A percentile compares a stretch with the other conserved stretches of the same genome.
Conservation (phyloP, 2,797 vertebrate species). For the Chaenodraco wilsoni region DNA sequence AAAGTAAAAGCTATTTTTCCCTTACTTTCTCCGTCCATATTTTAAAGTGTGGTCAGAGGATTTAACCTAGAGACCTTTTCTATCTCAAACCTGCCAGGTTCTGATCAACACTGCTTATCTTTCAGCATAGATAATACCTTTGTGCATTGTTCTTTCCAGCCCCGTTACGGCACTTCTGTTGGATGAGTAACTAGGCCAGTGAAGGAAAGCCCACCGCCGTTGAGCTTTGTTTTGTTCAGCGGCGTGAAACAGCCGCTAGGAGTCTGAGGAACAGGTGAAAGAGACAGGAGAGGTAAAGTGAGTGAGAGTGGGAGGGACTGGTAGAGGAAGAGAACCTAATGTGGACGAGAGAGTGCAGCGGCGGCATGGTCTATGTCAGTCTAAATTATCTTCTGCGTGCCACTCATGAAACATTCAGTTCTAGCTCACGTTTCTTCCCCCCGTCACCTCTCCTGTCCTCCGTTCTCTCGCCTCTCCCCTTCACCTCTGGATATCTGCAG, state of each 20-base stretch:
- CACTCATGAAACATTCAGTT: slow-evolving; percentile 82
- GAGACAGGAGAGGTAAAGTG: slow-evolving; percentile 65
- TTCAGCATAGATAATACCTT: slow-evolving; percentile 62
- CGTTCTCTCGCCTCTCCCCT: slow-evolving; percentile 54
- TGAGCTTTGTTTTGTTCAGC: slow-evolving; percentile 68
- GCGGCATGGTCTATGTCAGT: slow-evolving; percentile 72
- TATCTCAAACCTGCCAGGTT: slow-evolving; percentile 34
- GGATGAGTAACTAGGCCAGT: slow-evolving; percentile 71
- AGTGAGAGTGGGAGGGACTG: slow-evolving; percentile 68
- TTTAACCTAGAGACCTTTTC: slow-evolving; percentile 18
- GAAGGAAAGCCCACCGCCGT: slow-evolving; percentile 52
- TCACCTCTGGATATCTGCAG: slow-evolving; percentile 71
- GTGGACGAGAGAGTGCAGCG: slow-evolving; percentile 68
- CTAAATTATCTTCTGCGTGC: slow-evolving; percentile 77
- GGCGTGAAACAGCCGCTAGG: slow-evolving; percentile 61
- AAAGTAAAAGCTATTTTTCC: not conserved
- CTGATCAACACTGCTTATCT: slow-evolving; percentile 54
- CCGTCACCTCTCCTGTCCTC: slow-evolving; percentile 61
- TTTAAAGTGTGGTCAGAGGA: not conserved
- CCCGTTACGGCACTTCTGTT: slow-evolving; percentile 55
- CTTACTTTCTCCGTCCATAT: slow-evolving; percentile 14
- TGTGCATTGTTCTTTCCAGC: slow-evolving; percentile 67
- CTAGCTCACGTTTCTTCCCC: slow-evolving; percentile 62
- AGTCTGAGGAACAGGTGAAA: slow-evolving; percentile 71
- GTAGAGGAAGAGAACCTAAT: slow-evolving; percentile 70